Conservation (phyloP, 2,797 vertebrate species). For the Propithecus perrieri region DNA sequence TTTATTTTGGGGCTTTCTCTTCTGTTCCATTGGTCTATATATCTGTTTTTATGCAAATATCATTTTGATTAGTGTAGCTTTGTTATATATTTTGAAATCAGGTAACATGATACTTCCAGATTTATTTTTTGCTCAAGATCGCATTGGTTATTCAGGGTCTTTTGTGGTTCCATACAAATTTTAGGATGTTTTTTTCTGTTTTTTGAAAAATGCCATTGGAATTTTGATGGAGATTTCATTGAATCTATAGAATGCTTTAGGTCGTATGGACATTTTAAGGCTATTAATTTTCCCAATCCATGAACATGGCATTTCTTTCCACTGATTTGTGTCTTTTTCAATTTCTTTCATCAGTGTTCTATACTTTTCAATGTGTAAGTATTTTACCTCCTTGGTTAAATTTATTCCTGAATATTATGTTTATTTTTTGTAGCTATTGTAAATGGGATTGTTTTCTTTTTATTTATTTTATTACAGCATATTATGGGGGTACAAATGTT, state of each 20-base stretch:
- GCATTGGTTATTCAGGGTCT: not conserved
- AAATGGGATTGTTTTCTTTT: not conserved
- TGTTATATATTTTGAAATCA: not conserved
- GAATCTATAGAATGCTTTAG: not conserved
- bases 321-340: not conserved
- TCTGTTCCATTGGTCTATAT: not conserved
- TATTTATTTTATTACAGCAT: too few relatives aligned
- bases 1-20: not conserved
- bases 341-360: not conserved
- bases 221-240: not conserved
- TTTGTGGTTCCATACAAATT: not conserved
- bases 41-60: not conserved
- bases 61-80: not conserved
- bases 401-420: not conserved
- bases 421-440: not conserved
- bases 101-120: not conserved
- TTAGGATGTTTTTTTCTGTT: not conserved
- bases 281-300: not conserved
- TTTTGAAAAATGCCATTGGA: not conserved
- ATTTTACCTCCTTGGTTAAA: not conserved
- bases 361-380: not conserved
- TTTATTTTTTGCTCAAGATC: not conserved
- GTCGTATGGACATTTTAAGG: not conserved
- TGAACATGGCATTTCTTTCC: not conserved
- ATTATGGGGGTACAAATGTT: too few relatives aligned